phyloP scores from a whole-genome alignment of 2,888 invertebrate genomes.

The Dendrolimus houi region DNA sequence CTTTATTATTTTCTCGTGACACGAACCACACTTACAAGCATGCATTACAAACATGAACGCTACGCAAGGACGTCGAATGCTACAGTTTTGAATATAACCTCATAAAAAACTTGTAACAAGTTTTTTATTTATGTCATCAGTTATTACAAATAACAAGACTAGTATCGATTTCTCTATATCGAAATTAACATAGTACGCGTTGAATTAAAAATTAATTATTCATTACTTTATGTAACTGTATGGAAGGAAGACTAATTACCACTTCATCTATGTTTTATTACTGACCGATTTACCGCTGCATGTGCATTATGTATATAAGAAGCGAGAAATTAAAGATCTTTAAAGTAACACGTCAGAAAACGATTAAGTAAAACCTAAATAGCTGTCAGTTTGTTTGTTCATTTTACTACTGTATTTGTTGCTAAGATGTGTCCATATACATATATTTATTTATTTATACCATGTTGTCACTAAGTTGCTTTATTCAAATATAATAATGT shows the following conservation, averaged over 20 bases:
- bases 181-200: slow-evolving; percentile 19
- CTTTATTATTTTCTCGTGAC: slow-evolving; percentile 50
- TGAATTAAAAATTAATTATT: slow-evolving; percentile 8
- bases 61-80: too few relatives aligned
- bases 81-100: too few relatives aligned
- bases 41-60: too few relatives aligned
- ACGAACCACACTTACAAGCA: slow-evolving; percentile 6
- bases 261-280: background rate
- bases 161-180: background rate
- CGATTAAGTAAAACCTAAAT: too few relatives aligned
- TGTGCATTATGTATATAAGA: too few relatives aligned
- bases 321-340: too few relatives aligned
- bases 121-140: background rate
- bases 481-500: too few relatives aligned
- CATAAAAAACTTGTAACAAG: background rate
- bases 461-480: background rate
- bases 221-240: background rate
- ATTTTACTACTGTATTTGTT: slow-evolving; percentile 9
- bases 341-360: too few relatives aligned
- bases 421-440: slow-evolving; percentile 8
- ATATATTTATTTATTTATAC: background rate
- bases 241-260: slow-evolving; percentile 10
- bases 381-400: slow-evolving; percentile 1
- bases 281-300: too few relatives aligned
- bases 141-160: background rate